Evolutionary conservation across 2,797 vertebrate species (phyloP).

Genomic region (Molossus alvarezi): DNA sequence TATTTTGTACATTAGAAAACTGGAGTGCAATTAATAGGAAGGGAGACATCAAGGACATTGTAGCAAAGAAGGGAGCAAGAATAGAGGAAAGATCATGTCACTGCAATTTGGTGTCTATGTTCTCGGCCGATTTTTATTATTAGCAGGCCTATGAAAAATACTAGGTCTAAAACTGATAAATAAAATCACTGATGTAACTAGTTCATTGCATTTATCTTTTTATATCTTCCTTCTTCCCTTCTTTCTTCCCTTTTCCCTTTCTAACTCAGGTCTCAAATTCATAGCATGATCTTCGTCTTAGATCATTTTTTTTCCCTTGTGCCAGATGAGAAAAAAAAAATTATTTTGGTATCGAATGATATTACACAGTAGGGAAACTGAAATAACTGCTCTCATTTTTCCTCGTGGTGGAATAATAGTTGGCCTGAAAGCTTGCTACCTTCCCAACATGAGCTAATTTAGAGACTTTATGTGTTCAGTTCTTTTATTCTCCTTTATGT

Average conservation of each 20-base stretch:
- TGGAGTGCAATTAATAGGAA: slow-evolving; percentile 60
- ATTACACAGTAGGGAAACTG: background rate
- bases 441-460: background rate
- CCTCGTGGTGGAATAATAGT: background rate
- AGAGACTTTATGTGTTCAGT: background rate
- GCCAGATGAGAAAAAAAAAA: background rate
- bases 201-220: slow-evolving; percentile 24
- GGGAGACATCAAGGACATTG: slow-evolving; percentile 52
- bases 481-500: background rate
- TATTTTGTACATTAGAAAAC: slow-evolving; percentile 65
- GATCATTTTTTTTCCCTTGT: background rate
- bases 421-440: background rate
- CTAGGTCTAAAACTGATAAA: background rate
- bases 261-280: background rate
- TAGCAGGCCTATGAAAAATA: background rate
- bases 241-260: background rate
- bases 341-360: background rate
- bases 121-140: slow-evolving; percentile 9
- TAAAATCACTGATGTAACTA: background rate
- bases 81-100: slow-evolving; percentile 42
- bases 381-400: background rate
- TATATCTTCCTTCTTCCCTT: background rate
- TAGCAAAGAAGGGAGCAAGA: slow-evolving; percentile 65
- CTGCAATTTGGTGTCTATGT: slow-evolving; percentile 22
- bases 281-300: background rate